Evolutionary conservation across 2,113 vertebrate species (phyloP).

Genomic region (Zosterops borbonicus): DNA sequence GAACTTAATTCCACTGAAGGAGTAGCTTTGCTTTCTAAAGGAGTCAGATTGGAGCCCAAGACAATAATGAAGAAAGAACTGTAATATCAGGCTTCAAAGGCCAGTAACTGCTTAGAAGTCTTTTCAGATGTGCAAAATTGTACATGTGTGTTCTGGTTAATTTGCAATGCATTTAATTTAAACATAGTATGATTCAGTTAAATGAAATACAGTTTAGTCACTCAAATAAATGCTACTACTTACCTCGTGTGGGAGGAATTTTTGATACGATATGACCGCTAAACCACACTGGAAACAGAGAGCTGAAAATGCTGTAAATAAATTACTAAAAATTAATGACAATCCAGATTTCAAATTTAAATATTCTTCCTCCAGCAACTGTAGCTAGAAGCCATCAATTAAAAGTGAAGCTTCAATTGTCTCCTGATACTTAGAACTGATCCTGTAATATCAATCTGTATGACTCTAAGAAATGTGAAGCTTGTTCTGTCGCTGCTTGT

Average conservation of each 20-base stretch:
- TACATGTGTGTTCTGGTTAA: neutral
- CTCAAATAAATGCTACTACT: neutral
- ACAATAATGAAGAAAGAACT: neutral
- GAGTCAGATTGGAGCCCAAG: neutral
- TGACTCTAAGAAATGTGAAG: neutral
- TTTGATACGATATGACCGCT: neutral
- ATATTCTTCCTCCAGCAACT: neutral
- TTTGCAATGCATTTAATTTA: neutral
- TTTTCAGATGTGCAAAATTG: neutral
- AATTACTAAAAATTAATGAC: neutral
- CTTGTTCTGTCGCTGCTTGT: neutral
- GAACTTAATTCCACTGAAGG: neutral
- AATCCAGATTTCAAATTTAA: neutral
- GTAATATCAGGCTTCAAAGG: neutral
- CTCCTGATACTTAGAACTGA: neutral
- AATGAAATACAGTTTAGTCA: neutral
- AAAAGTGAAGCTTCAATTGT: neutral
- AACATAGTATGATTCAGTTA: neutral
- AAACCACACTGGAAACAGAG: neutral
- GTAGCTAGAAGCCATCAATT: neutral
- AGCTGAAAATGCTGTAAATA: neutral
- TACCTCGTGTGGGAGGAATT: neutral
- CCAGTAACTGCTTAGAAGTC: neutral
- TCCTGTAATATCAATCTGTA: neutral
- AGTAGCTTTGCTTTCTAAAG: neutral